Conservation (phyloP, 2,797 vertebrate genomes). For the Gobio occitaniae region DNA sequence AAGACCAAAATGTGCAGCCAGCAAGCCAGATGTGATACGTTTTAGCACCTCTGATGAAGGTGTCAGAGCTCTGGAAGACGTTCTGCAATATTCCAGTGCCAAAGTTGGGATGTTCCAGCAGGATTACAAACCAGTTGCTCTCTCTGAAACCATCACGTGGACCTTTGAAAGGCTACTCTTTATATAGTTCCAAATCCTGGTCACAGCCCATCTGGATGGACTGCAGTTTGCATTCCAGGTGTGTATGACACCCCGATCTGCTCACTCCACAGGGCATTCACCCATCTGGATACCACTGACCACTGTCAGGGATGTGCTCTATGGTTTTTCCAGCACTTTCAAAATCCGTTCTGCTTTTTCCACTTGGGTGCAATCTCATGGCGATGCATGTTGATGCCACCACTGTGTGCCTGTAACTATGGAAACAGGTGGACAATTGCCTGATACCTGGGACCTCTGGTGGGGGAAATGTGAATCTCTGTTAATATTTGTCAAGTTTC, state of each 20-base stretch:
- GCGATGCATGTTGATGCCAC: not conserved
- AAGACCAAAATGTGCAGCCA: not conserved
- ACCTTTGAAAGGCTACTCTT: not conserved
- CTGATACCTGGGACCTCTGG: constrained; percentile 25
- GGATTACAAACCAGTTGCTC: not conserved
- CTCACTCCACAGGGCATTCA: not conserved
- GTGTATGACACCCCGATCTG: not conserved
- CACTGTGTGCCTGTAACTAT: constrained; percentile 35
- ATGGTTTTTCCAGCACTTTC: constrained; percentile 18
- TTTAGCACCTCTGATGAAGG: not conserved
- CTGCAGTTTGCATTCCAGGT: not conserved
- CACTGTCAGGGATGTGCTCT: not conserved
- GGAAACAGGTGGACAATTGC: constrained; percentile 48
- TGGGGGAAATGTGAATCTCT: constrained; percentile 4
- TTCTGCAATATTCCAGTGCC: not conserved
- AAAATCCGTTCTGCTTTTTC: not conserved
- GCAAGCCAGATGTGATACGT: not conserved
- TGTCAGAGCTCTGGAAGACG: not conserved
- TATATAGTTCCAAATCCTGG: not conserved
- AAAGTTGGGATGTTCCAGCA: not conserved
- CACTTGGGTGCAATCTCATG: constrained; percentile 12
- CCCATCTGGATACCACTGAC: not conserved
- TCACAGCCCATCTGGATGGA: not conserved
- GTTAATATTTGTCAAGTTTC: not conserved
- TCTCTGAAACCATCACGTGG: not conserved